Base-by-base conservation (phyloP, 1,140 invertebrate genomes). In the Pseudomyrmex pallidus region DNA sequence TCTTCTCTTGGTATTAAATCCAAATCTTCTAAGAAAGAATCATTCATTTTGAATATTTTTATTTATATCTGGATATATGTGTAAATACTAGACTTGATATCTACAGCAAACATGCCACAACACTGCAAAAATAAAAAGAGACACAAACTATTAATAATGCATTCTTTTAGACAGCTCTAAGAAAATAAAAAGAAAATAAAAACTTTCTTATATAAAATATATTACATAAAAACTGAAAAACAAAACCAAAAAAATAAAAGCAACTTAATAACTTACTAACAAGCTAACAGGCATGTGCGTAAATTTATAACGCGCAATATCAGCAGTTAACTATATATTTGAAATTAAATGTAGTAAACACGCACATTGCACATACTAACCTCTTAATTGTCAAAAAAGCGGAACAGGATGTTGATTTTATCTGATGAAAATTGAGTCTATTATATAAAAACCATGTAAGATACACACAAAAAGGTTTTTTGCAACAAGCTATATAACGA, bases 21-120 rank as follows among this genome's bases (percentile, higher is more conserved):
- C 20, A 94, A 46, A 0, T 94, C 92, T 76, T 92, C 90, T 15
- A 94, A 83, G 57, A 94, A 93, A n/a, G 92, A 93, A 72, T 94
- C 92, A 76, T 93, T 90, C 92, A 94, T 93, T n/a, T 66, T 82
- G 20, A n/a, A 67, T 57, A 46, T 44, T 9, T 20, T 35, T 63
- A 63, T 63, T 9, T 20, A 50, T 63, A 63, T 63, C 12, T 74
- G n/a, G 35, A 9, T 10, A 13, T 74, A 56, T 8, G 74, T 66
- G 74, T 66, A 12, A 52, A 82, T 63, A 85, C 85, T n/a, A 48
- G 22, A 20, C 10, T 56, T 59, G 9, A 20, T 64, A 5, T 66
- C n/a, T 48, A 68, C 20, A 78, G 8, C 25, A 57, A 2, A 48
- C 12, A n/a, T 25, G 17, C 44, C 63, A 78, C 20, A 48, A 46